Evolutionary conservation across 2,113 vertebrate species (phyloP).

Genomic region (Chlamydotis undulata): DNA sequence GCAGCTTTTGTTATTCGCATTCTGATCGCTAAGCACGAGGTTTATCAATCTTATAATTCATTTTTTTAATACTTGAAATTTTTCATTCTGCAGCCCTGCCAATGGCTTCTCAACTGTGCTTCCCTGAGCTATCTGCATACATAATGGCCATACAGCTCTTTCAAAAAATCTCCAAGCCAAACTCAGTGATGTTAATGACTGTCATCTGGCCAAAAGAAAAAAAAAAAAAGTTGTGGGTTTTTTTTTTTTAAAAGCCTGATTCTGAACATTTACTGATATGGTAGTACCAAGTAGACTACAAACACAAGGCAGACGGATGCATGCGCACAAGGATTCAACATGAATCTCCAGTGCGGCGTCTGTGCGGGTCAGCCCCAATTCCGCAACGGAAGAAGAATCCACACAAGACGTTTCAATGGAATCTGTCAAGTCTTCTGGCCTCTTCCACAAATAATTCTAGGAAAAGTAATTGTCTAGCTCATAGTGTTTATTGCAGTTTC

Average conservation of each 20-base stretch:
- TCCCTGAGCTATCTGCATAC: neutral
- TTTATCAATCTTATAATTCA: neutral
- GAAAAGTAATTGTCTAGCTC: neutral
- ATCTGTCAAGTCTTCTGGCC: neutral
- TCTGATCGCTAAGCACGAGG: neutral
- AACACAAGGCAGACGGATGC: neutral
- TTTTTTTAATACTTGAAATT: neutral
- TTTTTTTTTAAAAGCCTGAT: neutral
- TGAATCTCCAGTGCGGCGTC: neutral
- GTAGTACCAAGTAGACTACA: neutral
- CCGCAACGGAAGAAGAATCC: neutral
- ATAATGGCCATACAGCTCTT: neutral
- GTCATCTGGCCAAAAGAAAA: neutral
- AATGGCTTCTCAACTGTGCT: neutral
- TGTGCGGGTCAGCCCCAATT: neutral
- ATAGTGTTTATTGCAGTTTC: neutral
- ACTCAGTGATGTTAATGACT: neutral
- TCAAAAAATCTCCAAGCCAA: neutral
- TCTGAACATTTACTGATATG: neutral
- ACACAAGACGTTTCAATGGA: neutral
- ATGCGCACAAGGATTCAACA: neutral
- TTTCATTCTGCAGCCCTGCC: neutral
- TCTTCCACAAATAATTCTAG: neutral
- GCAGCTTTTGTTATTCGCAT: constrained; percentile 8
- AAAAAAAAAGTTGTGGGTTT: too few relatives aligned